Evolutionary conservation across 2,888 invertebrate genomes (phyloP).

Genomic region (Eueremaeus valkanovi): DNA sequence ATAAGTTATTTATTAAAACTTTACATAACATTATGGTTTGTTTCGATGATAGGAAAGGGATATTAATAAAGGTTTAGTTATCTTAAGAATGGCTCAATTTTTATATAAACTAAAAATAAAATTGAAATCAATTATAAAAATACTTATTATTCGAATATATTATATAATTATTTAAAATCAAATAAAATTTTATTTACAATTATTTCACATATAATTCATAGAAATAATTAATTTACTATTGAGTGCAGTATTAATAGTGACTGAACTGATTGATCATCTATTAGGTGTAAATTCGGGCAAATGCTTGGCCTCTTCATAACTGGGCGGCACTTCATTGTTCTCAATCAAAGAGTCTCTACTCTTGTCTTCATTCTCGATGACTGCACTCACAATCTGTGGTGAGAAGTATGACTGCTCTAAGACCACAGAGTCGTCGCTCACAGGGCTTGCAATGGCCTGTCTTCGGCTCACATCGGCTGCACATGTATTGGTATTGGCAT

Average conservation of each 20-base stretch:
- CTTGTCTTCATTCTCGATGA: conserved; percentile 23
- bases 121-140: no score
- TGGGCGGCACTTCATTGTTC: conserved; percentile 26
- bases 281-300: not conserved
- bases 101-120: no score
- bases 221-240: not conserved
- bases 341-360: not conserved
- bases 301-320: conserved; percentile 21
- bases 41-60: no score
- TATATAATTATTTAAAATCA: no score
- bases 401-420: conserved; percentile 20
- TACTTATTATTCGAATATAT: no score
- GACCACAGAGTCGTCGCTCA: conserved; percentile 14
- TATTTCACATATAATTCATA: not conserved
- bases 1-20: no score
- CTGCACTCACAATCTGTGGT: conserved; percentile 3
- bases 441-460: not conserved
- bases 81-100: no score
- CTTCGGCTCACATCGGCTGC: not conserved
- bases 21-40: no score
- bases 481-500: no score
- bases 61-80: no score
- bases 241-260: not conserved
- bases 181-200: not conserved
- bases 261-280: not conserved